Conservation (phyloP, 2,797 vertebrate species). For the Chanos chanos region DNA sequence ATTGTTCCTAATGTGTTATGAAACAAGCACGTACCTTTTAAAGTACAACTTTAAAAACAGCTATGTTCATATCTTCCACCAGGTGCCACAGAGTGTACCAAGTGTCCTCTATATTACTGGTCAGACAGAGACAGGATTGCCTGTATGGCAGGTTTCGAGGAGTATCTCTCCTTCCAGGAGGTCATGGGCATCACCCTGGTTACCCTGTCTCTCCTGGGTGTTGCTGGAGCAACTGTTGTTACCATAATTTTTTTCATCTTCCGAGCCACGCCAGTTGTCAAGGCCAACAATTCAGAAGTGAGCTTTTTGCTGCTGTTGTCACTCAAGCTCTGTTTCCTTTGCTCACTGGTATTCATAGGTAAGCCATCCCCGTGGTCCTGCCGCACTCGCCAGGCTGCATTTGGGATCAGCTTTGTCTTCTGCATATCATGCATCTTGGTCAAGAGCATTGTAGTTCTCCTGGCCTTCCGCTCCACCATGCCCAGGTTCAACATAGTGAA, state of each 20-base stretch:
- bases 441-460: slow-evolving; percentile 71
- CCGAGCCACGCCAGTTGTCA: slow-evolving; percentile 66
- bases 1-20: too few species aligned
- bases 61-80: not conserved
- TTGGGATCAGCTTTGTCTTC: slow-evolving; percentile 70
- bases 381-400: slow-evolving; percentile 62
- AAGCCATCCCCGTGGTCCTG: slow-evolving; percentile 66
- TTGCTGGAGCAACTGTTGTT: slow-evolving; percentile 54
- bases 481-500: slow-evolving; percentile 51
- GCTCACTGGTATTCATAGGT: slow-evolving; percentile 65
- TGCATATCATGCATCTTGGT: slow-evolving; percentile 72
- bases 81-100: slow-evolving; percentile 67
- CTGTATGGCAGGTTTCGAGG: slow-evolving; percentile 64
- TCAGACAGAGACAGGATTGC: slow-evolving; percentile 61
- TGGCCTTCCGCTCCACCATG: slow-evolving; percentile 59
- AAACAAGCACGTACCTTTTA: too few species aligned
- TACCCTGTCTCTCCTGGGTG: slow-evolving; percentile 57
- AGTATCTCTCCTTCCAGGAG: slow-evolving; percentile 68
- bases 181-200: slow-evolving; percentile 69
- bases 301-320: slow-evolving; percentile 72
- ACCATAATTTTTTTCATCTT: slow-evolving; percentile 60
- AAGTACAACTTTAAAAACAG: not conserved
- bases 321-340: slow-evolving; percentile 70
- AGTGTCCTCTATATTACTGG: slow-evolving; percentile 67
- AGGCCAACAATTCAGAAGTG: slow-evolving; percentile 73